A percentile compares a stretch with the other conserved stretches of the same genome.
Conservation (phyloP, 2,888 invertebrate species). For the Danaus chrysippus region DNA sequence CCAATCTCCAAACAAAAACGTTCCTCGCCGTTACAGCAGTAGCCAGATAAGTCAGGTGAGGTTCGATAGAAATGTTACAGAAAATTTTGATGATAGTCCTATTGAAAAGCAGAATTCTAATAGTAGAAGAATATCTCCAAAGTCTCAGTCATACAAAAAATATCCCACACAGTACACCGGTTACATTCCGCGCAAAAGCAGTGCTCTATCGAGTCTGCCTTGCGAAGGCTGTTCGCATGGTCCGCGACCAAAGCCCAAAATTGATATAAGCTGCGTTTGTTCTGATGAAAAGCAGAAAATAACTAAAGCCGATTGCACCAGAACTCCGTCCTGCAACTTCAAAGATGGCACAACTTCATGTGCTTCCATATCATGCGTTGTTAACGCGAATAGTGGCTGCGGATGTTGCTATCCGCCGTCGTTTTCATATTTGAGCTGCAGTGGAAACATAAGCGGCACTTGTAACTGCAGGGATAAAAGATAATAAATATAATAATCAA, state of each 20-base stretch:
- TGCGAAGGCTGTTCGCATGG: background rate
- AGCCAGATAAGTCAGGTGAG: background rate
- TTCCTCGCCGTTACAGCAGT: background rate
- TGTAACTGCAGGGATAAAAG: constrained; percentile 39
- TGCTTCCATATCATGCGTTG: constrained; percentile 10
- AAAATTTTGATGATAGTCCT: background rate
- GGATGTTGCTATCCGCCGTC: constrained; percentile 48
- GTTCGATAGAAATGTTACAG: background rate
- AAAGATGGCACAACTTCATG: constrained; percentile 14
- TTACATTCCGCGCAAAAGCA: background rate
- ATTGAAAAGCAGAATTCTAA: background rate
- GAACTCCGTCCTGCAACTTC: background rate
- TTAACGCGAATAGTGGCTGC: constrained; percentile 33
- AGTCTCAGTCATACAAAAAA: background rate
- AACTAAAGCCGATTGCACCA: background rate
- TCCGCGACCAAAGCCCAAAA: background rate
- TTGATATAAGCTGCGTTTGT: constrained; percentile 12
- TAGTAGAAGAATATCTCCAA: background rate
- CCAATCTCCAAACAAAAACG: background rate
- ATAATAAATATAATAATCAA: constrained; percentile 43
- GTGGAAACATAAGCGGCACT: constrained; percentile 45
- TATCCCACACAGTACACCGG: background rate
- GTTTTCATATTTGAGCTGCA: constrained; percentile 42
- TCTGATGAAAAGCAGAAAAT: background rate
- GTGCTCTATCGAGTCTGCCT: background rate